Evolutionary conservation across 2,797 vertebrate genomes (phyloP).

Genomic region (Sebastes alutus): DNA sequence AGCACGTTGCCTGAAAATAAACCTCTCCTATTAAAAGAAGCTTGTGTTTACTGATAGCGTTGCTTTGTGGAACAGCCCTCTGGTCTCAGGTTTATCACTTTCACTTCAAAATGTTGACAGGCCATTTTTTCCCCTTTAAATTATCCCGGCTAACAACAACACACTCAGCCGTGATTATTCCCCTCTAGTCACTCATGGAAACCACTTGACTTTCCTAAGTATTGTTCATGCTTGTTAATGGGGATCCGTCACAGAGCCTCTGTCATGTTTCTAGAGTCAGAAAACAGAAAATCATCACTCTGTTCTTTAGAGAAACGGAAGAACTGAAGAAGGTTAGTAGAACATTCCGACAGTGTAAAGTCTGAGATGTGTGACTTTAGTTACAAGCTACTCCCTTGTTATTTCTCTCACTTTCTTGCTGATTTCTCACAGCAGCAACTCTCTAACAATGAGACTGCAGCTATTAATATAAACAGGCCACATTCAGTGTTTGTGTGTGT

Average conservation of each 20-base stretch:
- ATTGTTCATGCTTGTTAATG: slow-evolving; percentile 20
- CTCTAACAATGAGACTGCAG: background rate
- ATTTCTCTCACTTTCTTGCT: background rate
- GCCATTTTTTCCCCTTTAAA: slow-evolving; percentile 28
- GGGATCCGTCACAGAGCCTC: background rate
- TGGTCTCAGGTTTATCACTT: slow-evolving; percentile 28
- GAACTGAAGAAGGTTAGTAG: background rate
- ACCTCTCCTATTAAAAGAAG: background rate
- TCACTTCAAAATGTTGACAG: slow-evolving; percentile 30
- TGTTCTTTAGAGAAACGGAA: background rate
- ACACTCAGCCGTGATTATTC: slow-evolving; percentile 11
- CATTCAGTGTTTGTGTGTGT: background rate
- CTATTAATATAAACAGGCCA: background rate
- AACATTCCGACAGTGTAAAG: background rate
- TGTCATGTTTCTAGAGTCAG: background rate
- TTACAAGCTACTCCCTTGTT: background rate
- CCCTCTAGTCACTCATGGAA: slow-evolving; percentile 20
- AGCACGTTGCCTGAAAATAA: slow-evolving; percentile 16
- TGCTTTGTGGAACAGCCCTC: slow-evolving; percentile 5
- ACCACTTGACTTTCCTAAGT: slow-evolving; percentile 13
- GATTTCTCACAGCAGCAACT: background rate
- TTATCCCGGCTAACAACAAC: slow-evolving; percentile 4
- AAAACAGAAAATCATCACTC: background rate
- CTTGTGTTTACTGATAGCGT: slow-evolving; percentile 2
- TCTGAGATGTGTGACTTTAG: background rate